These are phyloP conservation scores for Periphyllus acericola DNA, from an alignment of 2,888 invertebrate genomes.

Conservation along the genomic window DNA sequence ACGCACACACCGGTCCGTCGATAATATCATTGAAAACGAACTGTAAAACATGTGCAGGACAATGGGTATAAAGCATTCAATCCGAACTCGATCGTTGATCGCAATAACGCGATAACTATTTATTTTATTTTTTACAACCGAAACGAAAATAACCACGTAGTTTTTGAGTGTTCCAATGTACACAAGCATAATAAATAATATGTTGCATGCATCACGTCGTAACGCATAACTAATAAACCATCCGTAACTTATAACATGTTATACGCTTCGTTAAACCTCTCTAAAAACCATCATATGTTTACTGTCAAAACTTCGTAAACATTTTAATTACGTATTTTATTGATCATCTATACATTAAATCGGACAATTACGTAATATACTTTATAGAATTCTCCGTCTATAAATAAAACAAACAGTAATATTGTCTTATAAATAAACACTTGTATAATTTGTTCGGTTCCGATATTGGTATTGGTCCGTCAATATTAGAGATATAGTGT, in stretches of 20 bases:
- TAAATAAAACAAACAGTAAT: not conserved
- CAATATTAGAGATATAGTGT: not conserved
- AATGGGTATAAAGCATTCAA: not conserved
- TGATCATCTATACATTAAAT: not conserved
- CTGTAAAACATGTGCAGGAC: not conserved
- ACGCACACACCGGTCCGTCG: conserved; percentile 19
- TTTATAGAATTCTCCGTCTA: not conserved
- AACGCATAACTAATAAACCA: not conserved
- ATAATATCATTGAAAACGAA: conserved; percentile 33
- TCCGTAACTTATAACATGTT: not conserved
- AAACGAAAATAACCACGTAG: conserved; percentile 32
- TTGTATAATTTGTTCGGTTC: no score
- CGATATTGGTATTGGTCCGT: not conserved
- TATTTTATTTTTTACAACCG: not conserved
- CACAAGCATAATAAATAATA: not conserved
- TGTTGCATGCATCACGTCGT: not conserved
- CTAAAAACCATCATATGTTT: not conserved
- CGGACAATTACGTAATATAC: not conserved
- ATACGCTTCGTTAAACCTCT: not conserved
- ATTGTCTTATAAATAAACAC: not conserved
- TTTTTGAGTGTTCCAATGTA: not conserved
- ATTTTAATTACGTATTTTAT: conserved; percentile 2
- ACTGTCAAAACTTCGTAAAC: not conserved
- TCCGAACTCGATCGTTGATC: conserved; percentile 22
- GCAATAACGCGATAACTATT: conserved; percentile 8